Conservation (phyloP, 2,797 vertebrate genomes). For the Lacerta agilis region DNA sequence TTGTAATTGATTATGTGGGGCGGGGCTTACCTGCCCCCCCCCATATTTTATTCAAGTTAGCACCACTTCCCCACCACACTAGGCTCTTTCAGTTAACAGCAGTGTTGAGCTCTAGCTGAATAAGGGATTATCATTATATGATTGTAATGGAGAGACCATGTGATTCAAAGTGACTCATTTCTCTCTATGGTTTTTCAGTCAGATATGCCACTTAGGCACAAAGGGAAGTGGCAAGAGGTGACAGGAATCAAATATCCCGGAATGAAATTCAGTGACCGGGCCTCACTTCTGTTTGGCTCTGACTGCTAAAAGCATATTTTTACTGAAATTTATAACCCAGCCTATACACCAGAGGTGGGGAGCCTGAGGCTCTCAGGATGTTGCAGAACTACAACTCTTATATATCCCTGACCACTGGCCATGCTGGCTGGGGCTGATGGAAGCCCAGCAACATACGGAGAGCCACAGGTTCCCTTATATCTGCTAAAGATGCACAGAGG, state of each 20-base stretch:
- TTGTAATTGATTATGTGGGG: too few relatives aligned
- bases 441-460: too few relatives aligned
- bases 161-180: background rate
- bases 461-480: too few relatives aligned
- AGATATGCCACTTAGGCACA: background rate
- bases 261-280: background rate
- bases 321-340: background rate
- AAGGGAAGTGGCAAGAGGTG: background rate
- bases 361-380: too few relatives aligned
- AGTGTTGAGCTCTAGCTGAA: background rate
- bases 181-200: background rate
- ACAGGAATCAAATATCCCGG: background rate
- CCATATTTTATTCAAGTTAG: too few relatives aligned
- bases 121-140: background rate
- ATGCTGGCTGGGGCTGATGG: too few relatives aligned
- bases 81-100: background rate
- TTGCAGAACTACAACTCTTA: too few relatives aligned
- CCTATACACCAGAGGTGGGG: background rate
- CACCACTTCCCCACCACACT: background rate
- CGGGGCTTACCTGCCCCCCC: too few relatives aligned
- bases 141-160: background rate
- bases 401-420: too few relatives aligned
- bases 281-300: background rate
- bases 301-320: background rate
- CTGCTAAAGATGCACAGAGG: background rate